Base-by-base conservation (phyloP, 2,797 vertebrate species). In the Passerculus sandwichensis region DNA sequence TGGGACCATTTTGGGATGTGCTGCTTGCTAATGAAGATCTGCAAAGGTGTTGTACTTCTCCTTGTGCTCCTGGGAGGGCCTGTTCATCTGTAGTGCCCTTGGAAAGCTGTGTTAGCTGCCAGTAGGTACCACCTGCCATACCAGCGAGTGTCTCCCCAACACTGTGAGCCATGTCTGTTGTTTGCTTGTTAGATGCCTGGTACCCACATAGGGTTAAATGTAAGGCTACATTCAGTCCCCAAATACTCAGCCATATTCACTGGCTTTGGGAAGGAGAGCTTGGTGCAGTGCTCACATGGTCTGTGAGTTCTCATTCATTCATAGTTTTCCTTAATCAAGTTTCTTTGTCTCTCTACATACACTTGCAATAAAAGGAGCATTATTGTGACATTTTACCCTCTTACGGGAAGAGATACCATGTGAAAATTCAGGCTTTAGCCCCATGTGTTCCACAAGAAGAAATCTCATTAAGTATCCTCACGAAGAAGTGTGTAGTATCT, bases 111-210 rank as follows among this genome's bases (percentile, higher is more conserved):
- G 9, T 27, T 38, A 54, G 59, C 64, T 79, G 27, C 18, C 72
- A 26, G 48, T 32, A 50, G 34, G 11, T 32, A 13, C 32, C 51
- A 56, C 40, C 45, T 64, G 40, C 54, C 16, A 1, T 27, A 15
- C 18, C 1, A 4, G 13, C 0, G 0, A 48, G 38, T 15, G 42
- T 44, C 60, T 84, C 42, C 29, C 61, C 61, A 45, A 0, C 17
- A 25, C 13, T 27, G 38, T 32, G 32, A 66, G 34, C 36, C 66
- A 3, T 3, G 5, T 32, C 45, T 85, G 14, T 44, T 69, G 34
- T 66, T 74, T 25, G 19, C 40, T 40, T 85, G 51, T 53, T 70
- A 29, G 32, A 15, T 54, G 48, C 29, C 51, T 59, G 57, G 19
- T 53, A 45, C 6, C 18, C 34, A 22, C 34, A 38, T 6, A 38